Percentiles rank a stretch among this genome's conserved stretches.
Conservation (phyloP, 2,797 vertebrate genomes). For the Falco rusticolus region DNA sequence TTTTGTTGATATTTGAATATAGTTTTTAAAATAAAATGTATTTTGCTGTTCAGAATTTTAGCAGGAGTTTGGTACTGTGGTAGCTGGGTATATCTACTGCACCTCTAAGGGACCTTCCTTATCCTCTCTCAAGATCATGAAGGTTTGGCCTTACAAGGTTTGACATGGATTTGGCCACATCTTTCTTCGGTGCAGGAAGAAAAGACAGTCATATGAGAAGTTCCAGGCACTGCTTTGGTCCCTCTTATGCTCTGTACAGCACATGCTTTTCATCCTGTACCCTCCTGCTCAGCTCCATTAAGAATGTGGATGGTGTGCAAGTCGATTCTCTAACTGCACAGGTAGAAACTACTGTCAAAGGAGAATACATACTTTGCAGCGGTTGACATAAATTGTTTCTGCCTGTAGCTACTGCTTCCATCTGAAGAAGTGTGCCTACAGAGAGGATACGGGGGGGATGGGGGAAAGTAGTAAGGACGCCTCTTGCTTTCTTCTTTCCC, state of each 20-base stretch:
- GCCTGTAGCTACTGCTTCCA: neutral
- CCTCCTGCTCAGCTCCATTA: neutral
- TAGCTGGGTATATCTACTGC: neutral
- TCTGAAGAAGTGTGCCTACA: neutral
- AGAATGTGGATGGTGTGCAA: neutral
- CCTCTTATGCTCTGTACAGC: neutral
- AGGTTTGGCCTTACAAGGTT: neutral
- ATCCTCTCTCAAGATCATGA: neutral
- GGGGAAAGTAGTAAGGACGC: neutral
- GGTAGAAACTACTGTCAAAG: neutral
- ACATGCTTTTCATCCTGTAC: neutral
- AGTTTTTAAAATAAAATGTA: neutral
- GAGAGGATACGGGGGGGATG: neutral
- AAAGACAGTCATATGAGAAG: neutral
- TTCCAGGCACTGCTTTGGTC: neutral
- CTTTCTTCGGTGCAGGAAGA: neutral
- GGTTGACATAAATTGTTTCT: neutral
- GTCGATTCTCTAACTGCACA: neutral
- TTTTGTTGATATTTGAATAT: neutral
- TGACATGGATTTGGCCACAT: fast-evolving
- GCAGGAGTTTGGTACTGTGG: neutral
- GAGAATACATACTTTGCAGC: neutral
- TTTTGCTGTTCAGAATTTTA: neutral
- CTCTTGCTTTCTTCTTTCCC: neutral
- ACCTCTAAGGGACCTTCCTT: neutral